These are phyloP conservation scores for Allacma fusca DNA, from an alignment of 2,888 invertebrate species.

Conservation along the genomic window DNA sequence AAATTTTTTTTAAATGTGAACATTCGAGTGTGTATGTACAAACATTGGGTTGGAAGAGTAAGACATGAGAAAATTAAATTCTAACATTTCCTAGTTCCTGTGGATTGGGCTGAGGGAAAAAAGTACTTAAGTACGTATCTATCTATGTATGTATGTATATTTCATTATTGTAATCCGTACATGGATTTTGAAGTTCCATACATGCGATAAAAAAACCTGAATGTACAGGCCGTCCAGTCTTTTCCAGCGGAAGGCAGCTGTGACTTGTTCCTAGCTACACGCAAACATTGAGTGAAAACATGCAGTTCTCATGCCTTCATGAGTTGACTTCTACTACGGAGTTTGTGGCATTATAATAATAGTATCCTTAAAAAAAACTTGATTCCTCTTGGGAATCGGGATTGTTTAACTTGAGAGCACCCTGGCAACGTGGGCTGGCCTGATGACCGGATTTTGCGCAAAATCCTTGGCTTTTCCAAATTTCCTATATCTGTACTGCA, in stretches of 20 bases:
- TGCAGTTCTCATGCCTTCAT: no score
- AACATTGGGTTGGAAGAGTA: not conserved
- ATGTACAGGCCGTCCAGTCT: no score
- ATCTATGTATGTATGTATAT: not conserved
- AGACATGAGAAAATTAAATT: not conserved
- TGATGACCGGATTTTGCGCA: not conserved
- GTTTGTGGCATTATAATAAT: no score
- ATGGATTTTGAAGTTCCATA: no score
- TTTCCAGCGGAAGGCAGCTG: no score
- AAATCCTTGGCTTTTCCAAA: not conserved
- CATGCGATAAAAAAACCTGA: no score
- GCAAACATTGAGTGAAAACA: no score
- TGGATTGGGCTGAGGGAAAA: not conserved
- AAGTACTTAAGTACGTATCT: not conserved
- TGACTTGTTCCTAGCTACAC: no score
- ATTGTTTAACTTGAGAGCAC: conserved; percentile 23
- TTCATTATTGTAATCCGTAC: not conserved
- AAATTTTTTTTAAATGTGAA: not conserved
- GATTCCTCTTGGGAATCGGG: not conserved
- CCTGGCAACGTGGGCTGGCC: conserved; percentile 8
- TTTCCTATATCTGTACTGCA: no score
- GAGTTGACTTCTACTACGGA: no score
- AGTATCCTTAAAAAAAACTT: not conserved
- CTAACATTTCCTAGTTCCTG: not conserved
- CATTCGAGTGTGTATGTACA: no score